Evolutionary conservation across 1,140 invertebrate genomes (phyloP), one percentile per base, ranked within the genome.

Genomic region (Drosophila malerkotliana): DNA sequence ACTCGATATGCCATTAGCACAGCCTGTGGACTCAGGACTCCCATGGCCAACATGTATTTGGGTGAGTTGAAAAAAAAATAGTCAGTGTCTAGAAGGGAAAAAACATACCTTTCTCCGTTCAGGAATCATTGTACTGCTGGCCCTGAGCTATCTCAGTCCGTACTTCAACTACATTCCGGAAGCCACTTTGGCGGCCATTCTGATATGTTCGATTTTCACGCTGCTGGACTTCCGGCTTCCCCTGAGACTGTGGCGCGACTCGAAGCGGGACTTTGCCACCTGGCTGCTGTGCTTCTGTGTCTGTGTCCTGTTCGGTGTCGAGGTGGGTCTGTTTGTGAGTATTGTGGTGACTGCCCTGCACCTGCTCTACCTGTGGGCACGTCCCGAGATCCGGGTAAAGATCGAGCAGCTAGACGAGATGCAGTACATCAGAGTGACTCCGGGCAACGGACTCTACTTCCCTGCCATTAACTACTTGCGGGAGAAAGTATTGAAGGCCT

Each of bases 261-360:
- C 94, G 68, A 94, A 95, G 92, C 93, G 94, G 77, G 95, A 95
- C 88, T 92, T 94, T 47, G 93, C 94, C 76, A 93, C 96, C 92
- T 95, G 94, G 92, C 93, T 95, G 54, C 93, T 95, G 3, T 98
- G 97, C 45, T 98, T 98, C 84, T 76, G 95, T 12, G 93, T 95
- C 15, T 97, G 96, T 69, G 92, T 98, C 21, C 92, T 94, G 14
- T 94, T 96, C 61, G 96, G 96, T 4, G 95, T 98, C 8, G 97
- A 99, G 93, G 96, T 96, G 81, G 98, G 98, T 39, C 97, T 99
- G 84, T 92, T 98, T 21, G 94, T 96, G 48, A 98, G 98, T 39
- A 96, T 97, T 54, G 94, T 94, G n/a, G 94, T 97, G 48, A 97
- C 97, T 77, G 93, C 98, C 8, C 92, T 97, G 28, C 95, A 97